Percentiles rank a stretch among this genome's conserved stretches.
phyloP scores from a whole-genome alignment of 2,888 invertebrate species.

The Merodon equestris region DNA sequence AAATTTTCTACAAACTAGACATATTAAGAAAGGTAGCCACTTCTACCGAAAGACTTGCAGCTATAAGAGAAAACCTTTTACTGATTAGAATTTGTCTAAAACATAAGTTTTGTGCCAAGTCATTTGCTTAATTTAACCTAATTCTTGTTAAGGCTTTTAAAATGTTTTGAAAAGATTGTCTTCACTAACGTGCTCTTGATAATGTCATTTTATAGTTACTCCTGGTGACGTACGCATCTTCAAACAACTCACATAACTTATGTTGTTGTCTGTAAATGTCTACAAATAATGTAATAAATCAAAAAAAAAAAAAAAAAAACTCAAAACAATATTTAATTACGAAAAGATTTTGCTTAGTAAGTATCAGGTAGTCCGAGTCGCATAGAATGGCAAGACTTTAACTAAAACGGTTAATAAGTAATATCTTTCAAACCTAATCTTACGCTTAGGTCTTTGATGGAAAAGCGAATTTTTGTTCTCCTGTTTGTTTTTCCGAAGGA shows the following conservation, averaged over 20 bases:
- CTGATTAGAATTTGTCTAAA: too few species aligned
- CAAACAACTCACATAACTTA: conserved; percentile 48
- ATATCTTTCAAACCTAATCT: conserved; percentile 22
- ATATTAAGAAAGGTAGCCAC: too few species aligned
- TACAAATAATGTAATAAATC: conserved; percentile 20
- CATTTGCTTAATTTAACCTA: too few species aligned
- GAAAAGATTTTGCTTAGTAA: conserved; percentile 44
- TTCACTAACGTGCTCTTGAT: conserved; percentile 39
- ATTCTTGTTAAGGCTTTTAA: conserved; percentile 19
- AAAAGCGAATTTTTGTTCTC: conserved; percentile 10
- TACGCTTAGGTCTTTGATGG: conserved; percentile 15
- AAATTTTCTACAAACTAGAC: too few species aligned
- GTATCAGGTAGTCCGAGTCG: conserved; percentile 55
- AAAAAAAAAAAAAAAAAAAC: conserved; percentile 9
- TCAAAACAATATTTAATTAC: conserved; percentile 15
- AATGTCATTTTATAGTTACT: conserved; percentile 62
- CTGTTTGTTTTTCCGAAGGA: conserved; percentile 18
- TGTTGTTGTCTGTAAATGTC: conserved; percentile 4
- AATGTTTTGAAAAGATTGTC: conserved; percentile 17
- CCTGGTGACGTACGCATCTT: conserved; percentile 67
- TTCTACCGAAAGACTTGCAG: too few species aligned
- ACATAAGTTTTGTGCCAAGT: too few species aligned
- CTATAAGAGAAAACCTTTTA: too few species aligned
- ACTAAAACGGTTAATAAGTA: background rate
- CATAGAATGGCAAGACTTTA: background rate